These are phyloP conservation scores for Ethmia dodecea DNA, from an alignment of 2,888 invertebrate species.

Conservation along the genomic window DNA sequence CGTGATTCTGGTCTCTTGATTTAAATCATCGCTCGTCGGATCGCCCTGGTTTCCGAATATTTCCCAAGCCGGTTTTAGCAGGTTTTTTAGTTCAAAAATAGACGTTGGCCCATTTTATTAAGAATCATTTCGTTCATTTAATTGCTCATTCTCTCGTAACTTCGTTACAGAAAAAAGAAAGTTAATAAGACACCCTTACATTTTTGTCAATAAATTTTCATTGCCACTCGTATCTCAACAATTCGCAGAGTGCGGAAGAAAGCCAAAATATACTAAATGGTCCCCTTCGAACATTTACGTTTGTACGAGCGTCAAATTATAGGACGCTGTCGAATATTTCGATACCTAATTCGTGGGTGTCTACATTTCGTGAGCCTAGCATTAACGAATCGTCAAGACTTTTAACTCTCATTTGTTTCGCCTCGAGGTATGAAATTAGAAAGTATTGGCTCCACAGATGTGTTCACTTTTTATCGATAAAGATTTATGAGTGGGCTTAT, in stretches of 20 bases:
- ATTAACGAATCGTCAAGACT: slow-evolving; percentile 45
- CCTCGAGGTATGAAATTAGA: slow-evolving; percentile 69
- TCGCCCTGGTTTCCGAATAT: slow-evolving; percentile 39
- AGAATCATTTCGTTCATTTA: too few relatives aligned
- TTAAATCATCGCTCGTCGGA: slow-evolving; percentile 40
- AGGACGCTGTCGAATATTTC: not conserved
- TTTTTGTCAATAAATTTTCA: too few relatives aligned
- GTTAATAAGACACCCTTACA: too few relatives aligned
- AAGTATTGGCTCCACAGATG: slow-evolving; percentile 48
- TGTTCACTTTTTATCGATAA: slow-evolving; percentile 44
- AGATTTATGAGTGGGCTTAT: slow-evolving; percentile 58
- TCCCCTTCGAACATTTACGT: too few relatives aligned
- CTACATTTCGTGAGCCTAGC: slow-evolving; percentile 25
- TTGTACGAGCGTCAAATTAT: slow-evolving; percentile 5
- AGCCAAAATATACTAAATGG: too few relatives aligned
- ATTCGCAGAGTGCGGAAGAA: too few relatives aligned
- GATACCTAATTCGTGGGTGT: slow-evolving; percentile 24
- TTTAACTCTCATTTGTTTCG: slow-evolving; percentile 59
- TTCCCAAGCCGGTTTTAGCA: slow-evolving; percentile 39
- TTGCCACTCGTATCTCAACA: too few relatives aligned
- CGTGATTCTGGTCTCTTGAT: slow-evolving; percentile 38
- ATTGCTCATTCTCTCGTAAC: too few relatives aligned
- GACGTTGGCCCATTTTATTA: too few relatives aligned
- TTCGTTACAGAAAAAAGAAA: too few relatives aligned
- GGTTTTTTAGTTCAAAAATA: not conserved